Conservation (phyloP, 2,888 invertebrate genomes). For the Tenthredo scrophulariae region DNA sequence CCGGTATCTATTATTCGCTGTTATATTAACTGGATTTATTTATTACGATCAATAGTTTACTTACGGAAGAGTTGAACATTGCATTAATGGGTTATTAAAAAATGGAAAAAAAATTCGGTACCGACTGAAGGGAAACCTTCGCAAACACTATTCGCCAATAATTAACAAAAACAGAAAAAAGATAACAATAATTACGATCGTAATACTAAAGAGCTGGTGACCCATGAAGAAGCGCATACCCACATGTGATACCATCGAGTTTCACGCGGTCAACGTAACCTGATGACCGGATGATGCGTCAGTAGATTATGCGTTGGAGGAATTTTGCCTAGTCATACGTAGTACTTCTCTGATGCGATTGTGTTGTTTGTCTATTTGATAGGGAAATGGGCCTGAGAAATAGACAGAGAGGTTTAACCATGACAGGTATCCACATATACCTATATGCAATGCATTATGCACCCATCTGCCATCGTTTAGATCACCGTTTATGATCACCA, state of each 20-base stretch:
- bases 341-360: not conserved
- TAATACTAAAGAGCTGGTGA: not conserved
- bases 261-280: slow-evolving; percentile 8
- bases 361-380: slow-evolving; percentile 13
- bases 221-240: not conserved
- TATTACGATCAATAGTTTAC: not conserved
- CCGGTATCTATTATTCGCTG: not conserved
- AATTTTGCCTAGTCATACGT: slow-evolving; percentile 25
- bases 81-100: not conserved
- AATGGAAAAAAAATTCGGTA: not conserved
- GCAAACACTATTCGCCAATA: not conserved
- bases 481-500: slow-evolving; percentile 39
- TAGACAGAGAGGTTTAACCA: slow-evolving; percentile 22
- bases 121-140: not conserved
- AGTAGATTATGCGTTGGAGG: not conserved
- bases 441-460: slow-evolving; percentile 14
- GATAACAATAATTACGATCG: not conserved
- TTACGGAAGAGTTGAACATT: not conserved
- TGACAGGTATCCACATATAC: not conserved
- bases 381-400: not conserved
- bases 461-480: slow-evolving; percentile 47
- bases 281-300: not conserved
- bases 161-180: not conserved
- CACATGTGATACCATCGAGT: not conserved
- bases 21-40: slow-evolving; percentile 1